Percentiles rank a stretch among this genome's conserved stretches.
phyloP scores from a whole-genome alignment of 2,113 vertebrate species.

The Oplegnathus fasciatus region DNA sequence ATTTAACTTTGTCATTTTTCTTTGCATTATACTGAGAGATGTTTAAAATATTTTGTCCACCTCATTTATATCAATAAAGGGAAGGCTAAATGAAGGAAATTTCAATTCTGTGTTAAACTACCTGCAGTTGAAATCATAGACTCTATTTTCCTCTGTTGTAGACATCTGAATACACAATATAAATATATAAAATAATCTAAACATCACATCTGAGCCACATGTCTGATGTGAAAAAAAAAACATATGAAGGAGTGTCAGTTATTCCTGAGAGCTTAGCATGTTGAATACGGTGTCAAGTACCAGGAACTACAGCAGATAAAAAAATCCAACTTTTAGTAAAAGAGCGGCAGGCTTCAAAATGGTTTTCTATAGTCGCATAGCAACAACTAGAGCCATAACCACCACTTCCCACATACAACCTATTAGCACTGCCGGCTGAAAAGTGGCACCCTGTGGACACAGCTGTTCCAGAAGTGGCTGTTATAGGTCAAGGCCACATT shows the following conservation, averaged over 20 bases:
- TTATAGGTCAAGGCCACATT: conserved; percentile 33
- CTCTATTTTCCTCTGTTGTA: neutral
- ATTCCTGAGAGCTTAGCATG: neutral
- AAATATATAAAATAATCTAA: neutral
- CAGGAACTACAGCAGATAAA: neutral
- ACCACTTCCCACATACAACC: conserved; percentile 1
- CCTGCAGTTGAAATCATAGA: too few species aligned
- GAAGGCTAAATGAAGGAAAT: neutral
- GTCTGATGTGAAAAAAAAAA: too few species aligned
- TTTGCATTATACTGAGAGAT: neutral
- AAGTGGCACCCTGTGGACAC: conserved; percentile 19
- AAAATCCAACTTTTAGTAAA: neutral
- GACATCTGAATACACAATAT: neutral
- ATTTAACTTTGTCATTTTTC: neutral
- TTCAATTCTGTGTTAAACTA: neutral
- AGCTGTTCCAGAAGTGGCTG: conserved; percentile 18
- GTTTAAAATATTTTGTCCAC: neutral
- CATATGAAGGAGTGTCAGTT: neutral
- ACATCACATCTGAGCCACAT: neutral
- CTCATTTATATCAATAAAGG: neutral
- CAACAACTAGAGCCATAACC: conserved; percentile 39
- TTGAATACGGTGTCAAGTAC: neutral
- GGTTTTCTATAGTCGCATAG: conserved; percentile 35
- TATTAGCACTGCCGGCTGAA: conserved; percentile 11
- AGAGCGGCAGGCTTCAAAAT: neutral